A percentile compares a stretch with the other conserved stretches of the same genome.
Conservation (phyloP, 2,797 vertebrate species). For the Falco rusticolus region DNA sequence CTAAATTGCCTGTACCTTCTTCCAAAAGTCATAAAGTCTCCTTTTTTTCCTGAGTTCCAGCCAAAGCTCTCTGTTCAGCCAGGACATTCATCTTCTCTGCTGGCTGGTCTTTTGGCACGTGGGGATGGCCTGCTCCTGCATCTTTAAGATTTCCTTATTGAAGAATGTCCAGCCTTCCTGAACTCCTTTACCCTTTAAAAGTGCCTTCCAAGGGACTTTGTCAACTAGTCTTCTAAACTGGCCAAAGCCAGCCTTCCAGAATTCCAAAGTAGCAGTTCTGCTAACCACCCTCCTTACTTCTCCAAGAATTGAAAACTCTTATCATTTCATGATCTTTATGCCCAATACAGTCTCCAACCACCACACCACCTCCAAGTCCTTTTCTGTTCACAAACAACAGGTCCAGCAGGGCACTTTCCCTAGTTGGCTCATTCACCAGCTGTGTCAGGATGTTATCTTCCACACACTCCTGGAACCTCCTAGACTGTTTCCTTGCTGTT, state of each 20-base stretch:
- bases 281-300: neutral
- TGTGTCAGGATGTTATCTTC: neutral
- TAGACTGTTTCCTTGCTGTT: neutral
- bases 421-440: neutral
- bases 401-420: neutral
- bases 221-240: neutral
- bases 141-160: neutral
- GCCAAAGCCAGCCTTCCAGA: neutral
- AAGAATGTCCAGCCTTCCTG: too few species aligned
- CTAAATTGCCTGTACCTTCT: neutral
- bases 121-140: neutral
- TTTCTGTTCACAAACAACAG: neutral
- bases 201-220: neutral
- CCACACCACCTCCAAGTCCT: neutral
- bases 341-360: neutral
- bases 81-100: neutral
- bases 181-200: too few species aligned
- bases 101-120: neutral
- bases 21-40: neutral
- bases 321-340: neutral
- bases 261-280: fast-evolving
- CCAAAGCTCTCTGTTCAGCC: neutral
- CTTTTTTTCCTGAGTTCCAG: neutral
- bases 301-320: neutral
- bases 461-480: too few species aligned